These are phyloP conservation scores for Otolemur crassicaudatus DNA, from an alignment of 2,797 vertebrate genomes.

Conservation along the genomic window DNA sequence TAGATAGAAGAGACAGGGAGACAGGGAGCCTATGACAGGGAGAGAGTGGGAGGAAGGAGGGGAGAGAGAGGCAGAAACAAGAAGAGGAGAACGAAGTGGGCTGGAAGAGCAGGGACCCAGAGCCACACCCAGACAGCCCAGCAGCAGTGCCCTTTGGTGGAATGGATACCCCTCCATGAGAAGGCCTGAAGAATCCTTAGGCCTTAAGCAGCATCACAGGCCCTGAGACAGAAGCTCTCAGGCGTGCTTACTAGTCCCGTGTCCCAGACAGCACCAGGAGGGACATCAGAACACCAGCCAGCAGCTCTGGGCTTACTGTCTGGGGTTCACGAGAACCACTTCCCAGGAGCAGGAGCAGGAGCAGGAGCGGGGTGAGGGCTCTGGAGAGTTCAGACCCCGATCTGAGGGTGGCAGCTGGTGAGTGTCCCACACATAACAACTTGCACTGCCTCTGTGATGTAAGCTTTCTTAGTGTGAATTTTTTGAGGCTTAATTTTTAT, in stretches of 20 bases:
- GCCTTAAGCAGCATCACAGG: not conserved
- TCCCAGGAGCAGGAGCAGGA: not conserved
- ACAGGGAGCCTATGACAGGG: too few relatives aligned
- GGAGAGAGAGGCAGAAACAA: not conserved
- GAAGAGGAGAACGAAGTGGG: not conserved
- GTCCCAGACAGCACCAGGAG: not conserved
- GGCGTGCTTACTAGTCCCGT: not conserved
- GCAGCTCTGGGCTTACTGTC: rapidly evolving
- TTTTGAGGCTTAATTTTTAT: not conserved
- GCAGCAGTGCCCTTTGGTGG: not conserved
- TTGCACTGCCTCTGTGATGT: not conserved
- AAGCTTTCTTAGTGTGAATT: not conserved
- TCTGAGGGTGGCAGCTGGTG: not conserved
- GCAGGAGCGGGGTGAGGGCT: not conserved
- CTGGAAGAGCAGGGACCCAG: not conserved
- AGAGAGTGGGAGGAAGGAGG: too few relatives aligned
- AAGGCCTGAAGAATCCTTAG: not conserved
- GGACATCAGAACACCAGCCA: not conserved
- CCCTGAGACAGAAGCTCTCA: not conserved
- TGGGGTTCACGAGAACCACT: not conserved
- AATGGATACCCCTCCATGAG: not conserved
- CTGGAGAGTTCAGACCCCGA: not conserved
- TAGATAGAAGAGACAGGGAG: too few relatives aligned
- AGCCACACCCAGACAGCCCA: not conserved
- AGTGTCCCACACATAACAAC: not conserved